phyloP scores from a whole-genome alignment of 2,888 invertebrate species.

The Notodonta dromedarius region DNA sequence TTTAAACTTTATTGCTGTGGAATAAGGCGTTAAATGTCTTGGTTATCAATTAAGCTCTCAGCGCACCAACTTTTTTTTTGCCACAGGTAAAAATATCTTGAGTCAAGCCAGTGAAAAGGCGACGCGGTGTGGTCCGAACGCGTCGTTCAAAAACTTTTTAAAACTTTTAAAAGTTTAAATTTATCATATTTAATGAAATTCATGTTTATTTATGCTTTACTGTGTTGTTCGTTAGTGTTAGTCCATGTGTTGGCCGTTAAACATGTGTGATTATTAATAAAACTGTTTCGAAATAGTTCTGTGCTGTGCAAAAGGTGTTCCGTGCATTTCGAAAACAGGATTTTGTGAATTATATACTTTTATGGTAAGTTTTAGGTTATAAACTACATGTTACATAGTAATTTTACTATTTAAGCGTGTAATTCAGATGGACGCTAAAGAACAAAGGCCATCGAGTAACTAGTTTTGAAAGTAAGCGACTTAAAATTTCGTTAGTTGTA shows the following conservation, averaged over 20 bases:
- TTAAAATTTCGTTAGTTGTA: conserved; percentile 50
- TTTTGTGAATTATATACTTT: conserved; percentile 53
- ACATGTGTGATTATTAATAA: conserved; percentile 42
- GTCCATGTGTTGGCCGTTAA: conserved; percentile 35
- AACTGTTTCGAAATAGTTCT: conserved; percentile 52
- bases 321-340: conserved; percentile 57
- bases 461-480: conserved; percentile 66
- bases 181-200: conserved; percentile 40
- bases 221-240: conserved; percentile 42
- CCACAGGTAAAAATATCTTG: conserved; percentile 80
- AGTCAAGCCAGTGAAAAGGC: conserved; percentile 70
- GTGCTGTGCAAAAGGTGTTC: conserved; percentile 60
- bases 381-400: conserved; percentile 14
- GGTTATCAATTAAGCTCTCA: conserved; percentile 43
- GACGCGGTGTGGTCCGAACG: conserved; percentile 58
- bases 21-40: conserved; percentile 34
- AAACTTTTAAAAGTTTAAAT: conserved; percentile 29
- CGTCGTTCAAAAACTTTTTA: conserved; percentile 31
- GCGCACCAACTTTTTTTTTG: conserved; percentile 69
- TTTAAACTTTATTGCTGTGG: neutral
- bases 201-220: conserved; percentile 18
- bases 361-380: conserved; percentile 59
- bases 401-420: conserved; percentile 20
- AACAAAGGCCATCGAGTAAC: conserved; percentile 64
- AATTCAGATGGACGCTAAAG: conserved; percentile 42